Evolutionary conservation across 1,140 invertebrate genomes (phyloP), one percentile per base, ranked within the genome.

Genomic region (Hetaerina americana): DNA sequence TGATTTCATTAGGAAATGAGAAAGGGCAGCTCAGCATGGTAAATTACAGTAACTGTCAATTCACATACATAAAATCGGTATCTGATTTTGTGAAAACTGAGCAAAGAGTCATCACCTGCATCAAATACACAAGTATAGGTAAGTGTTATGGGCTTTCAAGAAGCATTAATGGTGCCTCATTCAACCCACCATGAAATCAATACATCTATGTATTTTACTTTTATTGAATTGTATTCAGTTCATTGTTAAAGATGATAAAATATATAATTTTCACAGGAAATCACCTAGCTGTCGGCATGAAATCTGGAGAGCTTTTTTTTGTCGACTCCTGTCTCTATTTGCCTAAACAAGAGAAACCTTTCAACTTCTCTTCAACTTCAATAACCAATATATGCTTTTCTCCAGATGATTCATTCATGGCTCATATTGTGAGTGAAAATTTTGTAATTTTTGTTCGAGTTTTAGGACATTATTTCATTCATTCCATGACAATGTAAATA

Each of bases 271-370:
- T n/a, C n/a, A n/a, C n/a, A n/a, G n/a, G n/a, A n/a, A n/a, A n/a
- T n/a, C n/a, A n/a, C n/a, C n/a, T n/a, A n/a, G n/a, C n/a, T n/a
- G n/a, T n/a, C n/a, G 86, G 85, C 2, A 72, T 85, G 67, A 78
- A 81, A 29, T 85, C 82, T 70, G 86, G 86, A 1, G 77, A 81
- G 31, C 29, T 88, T 5, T 80, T 85, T 79, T 81, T 88, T 69
- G 74, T 88, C 5, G 81, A 87, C 74, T 82, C 85, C 0, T 78
- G 81, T 8, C 82, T 83, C 18, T 75, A 87, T 40, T 78, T 80
- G n/a, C 81, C 83, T 0, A 74, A 84, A 69, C 79, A 78, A 0
- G 68, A 79, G 18, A 76, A 76, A 49, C 83, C 85, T 0, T 83
- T 83, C 74, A 78, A 80, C 27, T 82, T 84, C 75, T 82, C 82